Evolutionary conservation across 2,113 vertebrate species (phyloP).

Genomic region (Platanista minor): DNA sequence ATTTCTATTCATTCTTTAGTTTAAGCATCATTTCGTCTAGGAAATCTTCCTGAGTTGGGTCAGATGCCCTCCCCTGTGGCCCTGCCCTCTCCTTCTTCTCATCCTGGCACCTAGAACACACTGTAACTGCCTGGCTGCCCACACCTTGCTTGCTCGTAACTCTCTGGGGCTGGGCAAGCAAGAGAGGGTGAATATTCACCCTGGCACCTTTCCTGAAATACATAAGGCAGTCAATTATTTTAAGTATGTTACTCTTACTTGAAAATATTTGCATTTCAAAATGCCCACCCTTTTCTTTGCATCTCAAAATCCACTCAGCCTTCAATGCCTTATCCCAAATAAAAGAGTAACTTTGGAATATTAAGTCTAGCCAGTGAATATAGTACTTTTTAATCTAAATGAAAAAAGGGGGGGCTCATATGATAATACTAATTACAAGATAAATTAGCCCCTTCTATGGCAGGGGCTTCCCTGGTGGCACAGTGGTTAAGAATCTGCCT

Average conservation of each 20-base stretch:
- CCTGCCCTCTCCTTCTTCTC: not conserved
- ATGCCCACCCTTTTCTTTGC: not conserved
- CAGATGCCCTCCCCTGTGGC: not conserved
- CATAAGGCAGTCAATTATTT: not conserved
- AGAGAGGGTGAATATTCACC: not conserved
- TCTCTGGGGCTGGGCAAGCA: not conserved
- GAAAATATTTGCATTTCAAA: constrained; percentile 45
- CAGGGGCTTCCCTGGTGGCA: not conserved
- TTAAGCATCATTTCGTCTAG: not conserved
- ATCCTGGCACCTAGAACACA: not conserved
- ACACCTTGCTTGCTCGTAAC: not conserved
- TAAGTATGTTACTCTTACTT: constrained; percentile 7
- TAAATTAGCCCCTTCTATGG: not conserved
- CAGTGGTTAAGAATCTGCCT: too few relatives aligned
- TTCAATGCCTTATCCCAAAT: not conserved
- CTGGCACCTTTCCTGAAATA: not conserved
- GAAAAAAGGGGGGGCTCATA: not conserved
- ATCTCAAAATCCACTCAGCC: not conserved
- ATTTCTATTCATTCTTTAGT: not conserved
- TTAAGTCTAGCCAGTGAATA: not conserved
- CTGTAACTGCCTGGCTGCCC: not conserved
- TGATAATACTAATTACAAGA: not conserved
- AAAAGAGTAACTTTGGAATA: not conserved
- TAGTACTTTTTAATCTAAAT: not conserved
- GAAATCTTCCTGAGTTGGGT: not conserved